phyloP scores from a whole-genome alignment of 1,140 invertebrate genomes.

The Diachasma alloeum region DNA sequence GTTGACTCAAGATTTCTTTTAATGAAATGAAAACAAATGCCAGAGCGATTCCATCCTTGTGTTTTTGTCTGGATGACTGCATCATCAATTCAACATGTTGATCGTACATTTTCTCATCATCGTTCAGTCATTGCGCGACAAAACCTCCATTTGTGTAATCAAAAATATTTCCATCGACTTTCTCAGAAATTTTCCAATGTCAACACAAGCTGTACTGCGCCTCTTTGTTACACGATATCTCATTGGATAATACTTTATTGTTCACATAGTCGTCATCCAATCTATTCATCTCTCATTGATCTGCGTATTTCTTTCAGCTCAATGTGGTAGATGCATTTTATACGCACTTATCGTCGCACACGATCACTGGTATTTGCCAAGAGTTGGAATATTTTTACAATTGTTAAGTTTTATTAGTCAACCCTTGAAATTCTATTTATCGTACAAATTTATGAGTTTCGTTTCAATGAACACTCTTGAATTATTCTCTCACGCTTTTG shows the following conservation, averaged over 20 bases:
- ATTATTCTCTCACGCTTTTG: neutral
- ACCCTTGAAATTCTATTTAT: conserved; percentile 4
- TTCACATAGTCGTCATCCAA: neutral
- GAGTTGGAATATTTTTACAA: neutral
- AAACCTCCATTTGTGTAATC: neutral
- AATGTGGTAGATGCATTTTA: neutral
- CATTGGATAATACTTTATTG: neutral
- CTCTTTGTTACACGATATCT: neutral
- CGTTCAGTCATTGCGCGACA: neutral
- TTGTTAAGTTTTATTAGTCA: neutral
- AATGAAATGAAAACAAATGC: no score
- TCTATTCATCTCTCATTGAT: neutral
- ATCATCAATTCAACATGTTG: neutral
- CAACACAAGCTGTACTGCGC: neutral
- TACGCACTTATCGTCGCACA: neutral
- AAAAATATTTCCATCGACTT: neutral
- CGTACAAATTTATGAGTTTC: neutral
- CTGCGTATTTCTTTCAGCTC: neutral
- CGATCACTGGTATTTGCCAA: neutral
- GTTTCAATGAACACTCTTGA: neutral
- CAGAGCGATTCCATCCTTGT: no score
- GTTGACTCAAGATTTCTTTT: no score
- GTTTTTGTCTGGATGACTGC: neutral
- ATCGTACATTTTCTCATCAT: neutral
- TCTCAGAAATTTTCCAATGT: neutral